Base-by-base conservation (phyloP, 2,797 vertebrate genomes). In the Pipistrellus pipistrellus region DNA sequence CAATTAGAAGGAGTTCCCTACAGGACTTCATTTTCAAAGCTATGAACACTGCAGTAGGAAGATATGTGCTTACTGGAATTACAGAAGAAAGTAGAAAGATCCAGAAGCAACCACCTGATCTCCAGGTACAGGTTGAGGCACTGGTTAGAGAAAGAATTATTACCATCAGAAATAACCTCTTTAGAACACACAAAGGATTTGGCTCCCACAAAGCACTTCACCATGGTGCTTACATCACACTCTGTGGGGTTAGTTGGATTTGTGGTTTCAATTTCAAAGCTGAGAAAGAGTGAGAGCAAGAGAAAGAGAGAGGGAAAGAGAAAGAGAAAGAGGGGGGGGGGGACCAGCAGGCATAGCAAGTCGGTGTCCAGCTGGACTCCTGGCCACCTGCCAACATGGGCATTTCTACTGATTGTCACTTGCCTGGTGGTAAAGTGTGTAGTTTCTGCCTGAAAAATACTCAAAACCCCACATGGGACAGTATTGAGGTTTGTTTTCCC, bases 1-100 rank as follows among this genome's bases (percentile, higher is more conserved):
- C 93, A 97, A 97, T 98, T 97, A 97, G 90, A 95, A 97, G 95
- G 95, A 97, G 86, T 95, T 91, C 68, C 51, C 84, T 95, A 95
- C 30, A 6, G 97, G 93, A 95, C 85, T 97, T 94, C 68, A 20
- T 96, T 94, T 96, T 96, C 93, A 96, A 83, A 95, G 57, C 91
- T 78, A 71, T 10, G 4, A 76, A 8, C 85, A 80, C 78, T 96
- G 83, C 72, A 92, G 0, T 72, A 18, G 35, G 71, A 69, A 93
- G 96, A 89, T 78, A 85, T 94, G 80, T 88, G 90, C 71, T 81
- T 66, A 77, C 41, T 81, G 84, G 85, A 93, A 77, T 96, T 97
- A 93, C 23, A 86, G 85, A 82, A 88, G 73, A 97, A 97, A 71
- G 66, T 81, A 69, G 75, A 12, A 71, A 94, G 96, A 97, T 84